Conservation (phyloP, 2,113 vertebrate species). For the Trichechus manatus region DNA sequence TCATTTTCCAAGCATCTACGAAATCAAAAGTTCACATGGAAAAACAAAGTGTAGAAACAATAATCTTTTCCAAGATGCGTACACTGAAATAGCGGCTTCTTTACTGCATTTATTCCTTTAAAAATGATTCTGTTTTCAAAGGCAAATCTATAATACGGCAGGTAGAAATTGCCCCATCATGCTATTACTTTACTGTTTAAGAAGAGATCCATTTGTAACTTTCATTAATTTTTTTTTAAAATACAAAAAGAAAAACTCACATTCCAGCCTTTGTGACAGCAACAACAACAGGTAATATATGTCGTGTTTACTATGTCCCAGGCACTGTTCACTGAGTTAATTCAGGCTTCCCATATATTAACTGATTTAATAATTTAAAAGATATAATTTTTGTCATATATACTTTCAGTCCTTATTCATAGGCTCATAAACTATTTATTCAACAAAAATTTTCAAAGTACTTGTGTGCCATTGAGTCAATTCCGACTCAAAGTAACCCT, state of each 20-base stretch:
- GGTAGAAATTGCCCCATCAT: neutral
- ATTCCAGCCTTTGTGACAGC: neutral
- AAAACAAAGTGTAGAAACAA: neutral
- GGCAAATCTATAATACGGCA: neutral
- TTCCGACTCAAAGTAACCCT: neutral
- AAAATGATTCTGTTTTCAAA: neutral
- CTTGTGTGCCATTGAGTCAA: neutral
- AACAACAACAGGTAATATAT: neutral
- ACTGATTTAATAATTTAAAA: neutral
- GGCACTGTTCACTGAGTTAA: neutral
- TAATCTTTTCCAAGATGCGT: neutral
- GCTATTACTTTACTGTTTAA: neutral
- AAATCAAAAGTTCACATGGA: neutral
- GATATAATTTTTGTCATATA: neutral
- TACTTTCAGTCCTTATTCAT: neutral
- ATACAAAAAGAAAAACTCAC: neutral
- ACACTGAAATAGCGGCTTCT: neutral
- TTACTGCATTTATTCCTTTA: neutral
- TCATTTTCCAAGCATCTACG: neutral
- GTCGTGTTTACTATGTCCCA: neutral
- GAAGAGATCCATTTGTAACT: neutral
- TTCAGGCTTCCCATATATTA: neutral
- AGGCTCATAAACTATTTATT: neutral
- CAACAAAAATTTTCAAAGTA: constrained; percentile 11
- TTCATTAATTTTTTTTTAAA: neutral